Evolutionary conservation across 1,140 invertebrate genomes (phyloP).

Genomic region (Ceratina australensis): DNA sequence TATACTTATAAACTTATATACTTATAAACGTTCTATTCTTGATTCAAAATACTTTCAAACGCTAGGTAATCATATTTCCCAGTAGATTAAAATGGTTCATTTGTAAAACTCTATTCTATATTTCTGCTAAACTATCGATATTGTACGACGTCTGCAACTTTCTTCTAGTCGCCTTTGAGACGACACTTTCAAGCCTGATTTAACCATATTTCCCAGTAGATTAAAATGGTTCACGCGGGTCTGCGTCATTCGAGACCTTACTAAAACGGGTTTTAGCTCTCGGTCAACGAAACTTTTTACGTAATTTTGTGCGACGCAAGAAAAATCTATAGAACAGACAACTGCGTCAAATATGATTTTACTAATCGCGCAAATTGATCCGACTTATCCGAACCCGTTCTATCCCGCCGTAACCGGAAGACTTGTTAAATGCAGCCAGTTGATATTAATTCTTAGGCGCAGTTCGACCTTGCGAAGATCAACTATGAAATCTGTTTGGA

Average conservation of each 20-base stretch:
- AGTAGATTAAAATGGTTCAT: too few relatives aligned
- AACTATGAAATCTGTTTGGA: neutral
- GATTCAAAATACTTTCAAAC: too few relatives aligned
- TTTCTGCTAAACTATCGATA: too few relatives aligned
- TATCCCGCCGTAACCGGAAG: constrained; percentile 10
- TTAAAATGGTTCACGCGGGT: neutral
- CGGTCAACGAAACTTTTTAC: neutral
- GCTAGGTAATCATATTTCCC: too few relatives aligned
- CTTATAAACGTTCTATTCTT: too few relatives aligned
- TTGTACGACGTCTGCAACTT: neutral
- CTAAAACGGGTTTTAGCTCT: neutral
- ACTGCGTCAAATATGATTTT: neutral
- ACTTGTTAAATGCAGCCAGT: constrained; percentile 12
- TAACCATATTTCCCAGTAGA: neutral
- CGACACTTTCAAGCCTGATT: neutral
- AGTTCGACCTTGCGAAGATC: neutral
- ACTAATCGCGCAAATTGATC: constrained; percentile 25
- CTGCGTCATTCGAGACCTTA: neutral
- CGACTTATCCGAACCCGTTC: neutral
- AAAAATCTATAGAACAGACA: constrained; percentile 1
- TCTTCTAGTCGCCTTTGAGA: neutral
- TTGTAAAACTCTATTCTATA: too few relatives aligned
- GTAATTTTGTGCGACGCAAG: neutral
- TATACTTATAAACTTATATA: too few relatives aligned
- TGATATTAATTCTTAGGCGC: constrained; percentile 1